Percentiles rank a stretch among this genome's conserved stretches.
These are phyloP conservation scores for Shargacucullia verbasci DNA, from an alignment of 2,888 invertebrate species.

Conservation along the genomic window DNA sequence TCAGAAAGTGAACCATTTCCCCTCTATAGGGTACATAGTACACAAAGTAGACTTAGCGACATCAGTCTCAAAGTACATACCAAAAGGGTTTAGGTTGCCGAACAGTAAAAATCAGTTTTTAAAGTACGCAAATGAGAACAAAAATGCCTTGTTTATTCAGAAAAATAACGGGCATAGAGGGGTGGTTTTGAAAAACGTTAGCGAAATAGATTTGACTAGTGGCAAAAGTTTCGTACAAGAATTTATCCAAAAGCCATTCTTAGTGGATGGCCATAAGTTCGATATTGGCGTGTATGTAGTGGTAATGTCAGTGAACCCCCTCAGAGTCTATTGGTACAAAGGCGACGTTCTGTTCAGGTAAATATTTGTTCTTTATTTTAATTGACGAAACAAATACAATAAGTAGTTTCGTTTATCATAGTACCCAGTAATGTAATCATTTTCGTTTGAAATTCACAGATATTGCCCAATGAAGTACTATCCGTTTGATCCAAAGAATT, in stretches of 20 bases:
- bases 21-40: constrained; percentile 97
- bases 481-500: constrained; percentile 94
- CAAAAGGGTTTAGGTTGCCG: constrained; percentile 96
- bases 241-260: constrained; percentile 95
- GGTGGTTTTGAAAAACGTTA: constrained; percentile 92
- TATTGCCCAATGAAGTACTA: constrained; percentile 97
- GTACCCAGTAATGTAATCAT: too few relatives aligned
- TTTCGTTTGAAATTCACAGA: constrained; percentile 75
- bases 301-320: constrained; percentile 96
- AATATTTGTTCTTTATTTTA: too few relatives aligned
- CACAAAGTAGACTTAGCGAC: constrained; percentile 97
- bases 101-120: constrained; percentile 92
- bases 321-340: constrained; percentile 96
- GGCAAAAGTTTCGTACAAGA: constrained; percentile 96
- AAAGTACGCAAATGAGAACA: constrained; percentile 91
- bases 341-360: constrained; percentile 97
- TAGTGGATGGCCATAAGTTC: constrained; percentile 98
- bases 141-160: constrained; percentile 94
- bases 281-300: constrained; percentile 98
- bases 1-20: constrained; percentile 97
- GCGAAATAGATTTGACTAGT: constrained; percentile 91
- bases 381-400: too few relatives aligned
- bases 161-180: constrained; percentile 98
- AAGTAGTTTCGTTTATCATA: too few relatives aligned
- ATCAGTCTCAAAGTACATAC: constrained; percentile 93